Conservation (phyloP, 1,140 invertebrate genomes). For the Ectropis grisescens region DNA sequence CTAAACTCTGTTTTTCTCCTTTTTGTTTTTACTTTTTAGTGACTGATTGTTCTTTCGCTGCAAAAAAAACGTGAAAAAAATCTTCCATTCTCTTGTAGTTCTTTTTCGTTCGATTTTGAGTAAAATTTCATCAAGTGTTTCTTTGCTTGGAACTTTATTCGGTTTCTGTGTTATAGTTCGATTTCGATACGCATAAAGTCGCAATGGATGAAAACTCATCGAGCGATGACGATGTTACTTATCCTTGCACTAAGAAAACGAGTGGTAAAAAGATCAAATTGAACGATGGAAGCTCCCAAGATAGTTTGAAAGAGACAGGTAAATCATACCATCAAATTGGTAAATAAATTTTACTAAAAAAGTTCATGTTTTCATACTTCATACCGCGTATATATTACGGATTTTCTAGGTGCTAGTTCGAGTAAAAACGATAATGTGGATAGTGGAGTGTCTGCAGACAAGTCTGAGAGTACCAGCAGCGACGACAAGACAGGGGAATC, state of each 20-base stretch:
- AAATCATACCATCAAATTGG: constrained; percentile 2
- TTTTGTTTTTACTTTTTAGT: no score
- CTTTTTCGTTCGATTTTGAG: no score
- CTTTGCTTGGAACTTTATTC: no score
- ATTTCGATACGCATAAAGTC: no score
- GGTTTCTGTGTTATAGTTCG: no score
- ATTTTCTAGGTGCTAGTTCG: constrained; percentile 24
- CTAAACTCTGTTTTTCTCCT: no score
- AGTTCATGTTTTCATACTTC: background rate
- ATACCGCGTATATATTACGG: constrained; percentile 25
- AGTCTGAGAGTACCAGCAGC: constrained; percentile 61
- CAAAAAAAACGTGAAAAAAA: no score
- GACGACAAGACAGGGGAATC: constrained; percentile 40
- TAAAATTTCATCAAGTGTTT: no score
- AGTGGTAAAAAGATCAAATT: constrained; percentile 56
- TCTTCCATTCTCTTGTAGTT: no score
- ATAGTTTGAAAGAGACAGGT: constrained; percentile 47
- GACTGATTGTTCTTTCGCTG: no score
- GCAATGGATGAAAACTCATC: constrained; percentile 54
- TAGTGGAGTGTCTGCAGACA: constrained; percentile 60
- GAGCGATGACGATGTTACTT: constrained; percentile 51
- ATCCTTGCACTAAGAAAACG: no score
- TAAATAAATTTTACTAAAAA: no score
- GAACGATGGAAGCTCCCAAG: constrained; percentile 58
- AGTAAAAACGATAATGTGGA: constrained; percentile 55